Evolutionary conservation across 2,888 invertebrate species (phyloP).

Genomic region (Micropterix aruncella): DNA sequence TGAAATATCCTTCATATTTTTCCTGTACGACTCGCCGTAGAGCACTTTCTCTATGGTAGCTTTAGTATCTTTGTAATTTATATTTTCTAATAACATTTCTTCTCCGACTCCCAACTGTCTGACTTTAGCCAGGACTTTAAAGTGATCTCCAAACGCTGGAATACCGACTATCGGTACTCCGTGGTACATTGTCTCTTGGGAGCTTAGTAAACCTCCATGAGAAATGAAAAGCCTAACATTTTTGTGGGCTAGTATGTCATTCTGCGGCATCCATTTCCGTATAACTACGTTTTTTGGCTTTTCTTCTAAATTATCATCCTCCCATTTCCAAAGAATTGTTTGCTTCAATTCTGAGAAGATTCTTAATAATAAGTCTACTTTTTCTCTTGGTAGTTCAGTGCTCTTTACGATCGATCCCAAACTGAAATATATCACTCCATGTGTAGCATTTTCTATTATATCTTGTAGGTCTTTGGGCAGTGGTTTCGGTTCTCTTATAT

Average conservation of each 20-base stretch:
- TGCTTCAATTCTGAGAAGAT: conserved; percentile 26
- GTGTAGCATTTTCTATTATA: conserved; percentile 23
- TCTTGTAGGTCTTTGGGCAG: conserved; percentile 21
- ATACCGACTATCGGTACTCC: conserved; percentile 27
- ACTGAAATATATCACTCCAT: conserved; percentile 34
- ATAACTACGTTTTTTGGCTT: conserved; percentile 29
- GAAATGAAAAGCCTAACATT: conserved; percentile 28
- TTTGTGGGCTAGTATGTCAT: conserved; percentile 30
- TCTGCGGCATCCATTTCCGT: conserved; percentile 42
- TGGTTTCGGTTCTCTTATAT: conserved; percentile 25
- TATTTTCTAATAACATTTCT: conserved; percentile 19
- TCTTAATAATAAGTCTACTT: conserved; percentile 21
- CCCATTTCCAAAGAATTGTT: conserved; percentile 33
- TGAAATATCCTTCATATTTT: conserved; percentile 20
- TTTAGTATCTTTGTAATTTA: conserved; percentile 17
- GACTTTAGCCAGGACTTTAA: conserved; percentile 21
- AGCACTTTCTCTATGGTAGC: conserved; percentile 19
- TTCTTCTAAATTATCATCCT: conserved; percentile 23
- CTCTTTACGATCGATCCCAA: conserved; percentile 31
- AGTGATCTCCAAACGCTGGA: conserved; percentile 30
- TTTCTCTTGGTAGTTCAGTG: conserved; percentile 23
- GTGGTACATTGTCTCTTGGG: conserved; percentile 25
- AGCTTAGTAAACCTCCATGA: conserved; percentile 27
- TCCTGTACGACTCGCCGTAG: conserved; percentile 18
- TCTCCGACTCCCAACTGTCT: conserved; percentile 21